phyloP scores from a whole-genome alignment of 2,888 invertebrate genomes.

The Cephus rjabovi region DNA sequence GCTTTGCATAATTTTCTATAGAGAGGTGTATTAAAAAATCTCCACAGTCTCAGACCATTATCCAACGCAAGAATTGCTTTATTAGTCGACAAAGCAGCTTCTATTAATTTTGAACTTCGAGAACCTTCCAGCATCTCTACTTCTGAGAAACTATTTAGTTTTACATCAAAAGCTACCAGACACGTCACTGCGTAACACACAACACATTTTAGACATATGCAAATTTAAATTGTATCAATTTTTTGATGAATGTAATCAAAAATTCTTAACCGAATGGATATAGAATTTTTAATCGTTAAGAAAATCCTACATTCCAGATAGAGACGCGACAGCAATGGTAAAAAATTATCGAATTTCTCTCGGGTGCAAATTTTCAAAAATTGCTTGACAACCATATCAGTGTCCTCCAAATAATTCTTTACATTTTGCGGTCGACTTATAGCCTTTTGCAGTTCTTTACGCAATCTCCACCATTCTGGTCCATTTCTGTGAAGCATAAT shows the following conservation, averaged over 20 bases:
- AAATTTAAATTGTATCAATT: not conserved
- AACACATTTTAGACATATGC: constrained; percentile 7
- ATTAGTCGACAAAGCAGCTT: constrained; percentile 81
- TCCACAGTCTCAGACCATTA: constrained; percentile 79
- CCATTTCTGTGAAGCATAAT: constrained; percentile 76
- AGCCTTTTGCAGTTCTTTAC: constrained; percentile 84
- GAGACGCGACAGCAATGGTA: constrained; percentile 77
- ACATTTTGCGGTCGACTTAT: constrained; percentile 80
- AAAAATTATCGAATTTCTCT: constrained; percentile 71
- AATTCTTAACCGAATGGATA: not conserved
- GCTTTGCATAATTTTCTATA: constrained; percentile 77
- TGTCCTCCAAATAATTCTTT: constrained; percentile 73
- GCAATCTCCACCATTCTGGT: constrained; percentile 82
- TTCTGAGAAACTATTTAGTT: constrained; percentile 75
- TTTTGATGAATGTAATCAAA: constrained; percentile 13
- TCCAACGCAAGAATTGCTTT: constrained; percentile 77
- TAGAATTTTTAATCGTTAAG: constrained; percentile 7
- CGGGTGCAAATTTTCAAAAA: constrained; percentile 71
- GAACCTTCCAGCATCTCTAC: constrained; percentile 73
- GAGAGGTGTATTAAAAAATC: constrained; percentile 77
- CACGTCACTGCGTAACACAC: constrained; percentile 74
- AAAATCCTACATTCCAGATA: constrained; percentile 80
- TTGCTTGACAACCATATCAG: constrained; percentile 75
- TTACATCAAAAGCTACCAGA: constrained; percentile 77
- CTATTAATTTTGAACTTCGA: constrained; percentile 76